phyloP scores from a whole-genome alignment of 2,888 invertebrate species.

The Cosmopolites sordidus region DNA sequence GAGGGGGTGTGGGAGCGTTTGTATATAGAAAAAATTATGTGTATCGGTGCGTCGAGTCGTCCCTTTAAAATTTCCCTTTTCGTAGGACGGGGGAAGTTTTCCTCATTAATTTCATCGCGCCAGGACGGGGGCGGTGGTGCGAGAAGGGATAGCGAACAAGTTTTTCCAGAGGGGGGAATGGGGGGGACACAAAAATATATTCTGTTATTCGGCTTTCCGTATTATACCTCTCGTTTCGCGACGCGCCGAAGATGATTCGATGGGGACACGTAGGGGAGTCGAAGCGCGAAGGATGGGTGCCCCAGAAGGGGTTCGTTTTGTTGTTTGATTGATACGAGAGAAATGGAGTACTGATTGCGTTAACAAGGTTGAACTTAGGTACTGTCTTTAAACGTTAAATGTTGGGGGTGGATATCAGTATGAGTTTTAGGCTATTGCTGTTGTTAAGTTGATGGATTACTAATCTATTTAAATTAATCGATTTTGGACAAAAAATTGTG shows the following conservation, averaged over 20 bases:
- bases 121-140: background rate
- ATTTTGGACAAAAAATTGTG: too few relatives aligned
- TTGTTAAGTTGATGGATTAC: too few relatives aligned
- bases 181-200: background rate
- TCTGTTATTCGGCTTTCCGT: conserved; percentile 1
- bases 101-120: conserved; percentile 1
- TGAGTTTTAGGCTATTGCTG: too few relatives aligned
- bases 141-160: background rate
- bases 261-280: background rate
- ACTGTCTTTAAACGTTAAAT: too few relatives aligned
- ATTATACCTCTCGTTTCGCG: background rate
- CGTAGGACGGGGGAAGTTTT: background rate
- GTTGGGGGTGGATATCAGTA: too few relatives aligned
- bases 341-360: too few relatives aligned
- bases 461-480: too few relatives aligned
- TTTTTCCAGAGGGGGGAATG: background rate
- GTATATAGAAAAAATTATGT: too few relatives aligned
- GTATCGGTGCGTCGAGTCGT: background rate
- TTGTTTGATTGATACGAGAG: too few relatives aligned
- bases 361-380: too few relatives aligned
- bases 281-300: background rate
- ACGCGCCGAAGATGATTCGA: background rate
- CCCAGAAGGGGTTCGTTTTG: too few relatives aligned
- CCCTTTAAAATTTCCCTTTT: conserved; percentile 2
- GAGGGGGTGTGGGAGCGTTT: too few relatives aligned